Evolutionary conservation across 2,888 invertebrate genomes (phyloP), one percentile per base, ranked within the genome.

Genomic region (Macrophya annulata): DNA sequence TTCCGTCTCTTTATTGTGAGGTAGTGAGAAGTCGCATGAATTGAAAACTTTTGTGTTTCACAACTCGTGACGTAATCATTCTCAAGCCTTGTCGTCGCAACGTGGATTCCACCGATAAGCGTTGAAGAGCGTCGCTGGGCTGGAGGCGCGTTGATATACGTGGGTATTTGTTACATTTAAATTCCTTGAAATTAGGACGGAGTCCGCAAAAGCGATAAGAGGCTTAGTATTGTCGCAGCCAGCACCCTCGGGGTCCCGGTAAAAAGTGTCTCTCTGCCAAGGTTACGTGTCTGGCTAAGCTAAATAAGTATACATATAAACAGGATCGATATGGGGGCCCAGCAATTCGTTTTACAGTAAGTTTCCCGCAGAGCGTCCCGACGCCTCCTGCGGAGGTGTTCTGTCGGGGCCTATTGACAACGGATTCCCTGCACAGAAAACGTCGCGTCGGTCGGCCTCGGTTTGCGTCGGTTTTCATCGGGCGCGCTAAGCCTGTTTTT

Each of bases 401-500:
- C 15, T 40, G 81, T 81, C 81, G 59, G 81, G 62, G 81, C 81
- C 81, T 81, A 81, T 81, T 81, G 81, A 81, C 81, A 81, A 81
- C 81, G 59, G 81, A 81, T 81, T 62, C 62, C 40, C 62, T 21
- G 81, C 81, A 40, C 40, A 21, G 81, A 40, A 77, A 55, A 31
- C 55, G 59, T 37, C 81, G 59, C 76, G 76, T 76, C 81, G 59
- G 43, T 81, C 25, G 59, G 81, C 43, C 62, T 81, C 59, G 81
- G 81, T 81, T 81, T 31, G 62, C 62, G 81, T 81, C 81, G 81
- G 81, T 81, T 62, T 51, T 62, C 59, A 12, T 81, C 86, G 85
- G 86, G 86, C 87, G 88, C 87, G 88, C 88, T 88, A 88, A 89
- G 88, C 87, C 88, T 88, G 88, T 89, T 89, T 89, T 89, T 89